Conservation (phyloP, 2,888 invertebrate genomes). For the Silvanus unidentatus region DNA sequence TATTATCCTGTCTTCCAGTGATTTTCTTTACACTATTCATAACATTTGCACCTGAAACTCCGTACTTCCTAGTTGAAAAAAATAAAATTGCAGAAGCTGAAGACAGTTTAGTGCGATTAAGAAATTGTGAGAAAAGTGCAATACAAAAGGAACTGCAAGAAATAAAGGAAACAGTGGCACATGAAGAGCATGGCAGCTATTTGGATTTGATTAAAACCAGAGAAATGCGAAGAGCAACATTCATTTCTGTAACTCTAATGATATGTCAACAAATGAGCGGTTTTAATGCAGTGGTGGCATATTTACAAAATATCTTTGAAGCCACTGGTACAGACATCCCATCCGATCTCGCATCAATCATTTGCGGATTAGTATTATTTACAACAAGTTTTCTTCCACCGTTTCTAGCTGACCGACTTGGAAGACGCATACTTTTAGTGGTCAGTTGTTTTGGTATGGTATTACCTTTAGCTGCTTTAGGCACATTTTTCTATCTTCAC, state of each 20-base stretch:
- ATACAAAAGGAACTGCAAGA: slow-evolving; percentile 53
- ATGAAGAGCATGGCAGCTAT: slow-evolving; percentile 33
- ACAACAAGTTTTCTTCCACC: slow-evolving; percentile 64
- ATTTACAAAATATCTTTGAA: slow-evolving; percentile 63
- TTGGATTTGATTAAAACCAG: slow-evolving; percentile 57
- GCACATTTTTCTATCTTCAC: slow-evolving; percentile 47
- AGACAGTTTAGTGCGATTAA: slow-evolving; percentile 57
- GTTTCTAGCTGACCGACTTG: slow-evolving; percentile 67
- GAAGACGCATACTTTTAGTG: slow-evolving; percentile 64
- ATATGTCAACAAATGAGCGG: slow-evolving; percentile 74
- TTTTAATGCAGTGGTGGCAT: slow-evolving; percentile 72
- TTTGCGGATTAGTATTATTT: slow-evolving; percentile 69
- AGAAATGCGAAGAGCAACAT: slow-evolving; percentile 65
- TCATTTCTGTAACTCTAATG: slow-evolving; percentile 53
- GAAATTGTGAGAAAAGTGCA: slow-evolving; percentile 57
- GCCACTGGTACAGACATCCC: slow-evolving; percentile 58
- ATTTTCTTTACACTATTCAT: slow-evolving; percentile 51
- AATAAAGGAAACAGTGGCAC: slow-evolving; percentile 18
- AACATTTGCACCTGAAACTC: slow-evolving; percentile 74
- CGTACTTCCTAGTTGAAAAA: slow-evolving; percentile 59
- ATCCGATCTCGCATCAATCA: slow-evolving; percentile 63
- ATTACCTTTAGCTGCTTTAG: slow-evolving; percentile 56
- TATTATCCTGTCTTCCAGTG: slow-evolving; percentile 43
- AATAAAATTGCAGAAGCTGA: slow-evolving; percentile 57
- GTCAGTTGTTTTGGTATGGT: slow-evolving; percentile 62